Evolutionary conservation across 1,140 invertebrate species (phyloP).

Genomic region (Hydropsyche tenuis): DNA sequence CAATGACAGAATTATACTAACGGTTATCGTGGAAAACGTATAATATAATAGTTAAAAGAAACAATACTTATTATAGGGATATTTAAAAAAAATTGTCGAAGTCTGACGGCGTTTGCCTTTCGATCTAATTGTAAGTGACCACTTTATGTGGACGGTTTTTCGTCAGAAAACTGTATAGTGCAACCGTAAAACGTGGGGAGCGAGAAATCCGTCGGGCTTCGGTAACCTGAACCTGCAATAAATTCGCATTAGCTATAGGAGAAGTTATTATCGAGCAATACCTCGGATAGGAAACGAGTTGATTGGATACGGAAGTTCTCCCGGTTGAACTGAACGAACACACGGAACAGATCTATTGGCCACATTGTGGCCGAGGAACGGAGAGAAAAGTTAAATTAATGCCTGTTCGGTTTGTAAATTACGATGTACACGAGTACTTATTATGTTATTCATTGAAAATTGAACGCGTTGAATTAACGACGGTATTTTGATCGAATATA

Average conservation of each 20-base stretch:
- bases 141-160: slow-evolving; percentile 41
- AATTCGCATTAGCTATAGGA: slow-evolving; percentile 46
- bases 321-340: not conserved
- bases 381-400: slow-evolving; percentile 27
- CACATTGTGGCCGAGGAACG: no score
- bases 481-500: no score
- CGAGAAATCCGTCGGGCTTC: not conserved
- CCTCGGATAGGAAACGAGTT: slow-evolving; percentile 21
- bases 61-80: no score
- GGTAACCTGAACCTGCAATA: slow-evolving; percentile 12
- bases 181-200: not conserved
- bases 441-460: no score
- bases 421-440: not conserved
- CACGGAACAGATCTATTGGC: no score
- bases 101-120: not conserved
- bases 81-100: no score
- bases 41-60: no score
- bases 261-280: slow-evolving; percentile 41
- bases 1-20: no score
- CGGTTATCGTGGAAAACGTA: no score
- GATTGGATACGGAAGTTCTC: slow-evolving; percentile 33
- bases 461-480: no score
- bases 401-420: slow-evolving; percentile 12
- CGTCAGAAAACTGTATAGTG: not conserved
- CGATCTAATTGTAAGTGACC: slow-evolving; percentile 46